phyloP scores from a whole-genome alignment of 1,140 invertebrate genomes.

The Psix sp. region DNA sequence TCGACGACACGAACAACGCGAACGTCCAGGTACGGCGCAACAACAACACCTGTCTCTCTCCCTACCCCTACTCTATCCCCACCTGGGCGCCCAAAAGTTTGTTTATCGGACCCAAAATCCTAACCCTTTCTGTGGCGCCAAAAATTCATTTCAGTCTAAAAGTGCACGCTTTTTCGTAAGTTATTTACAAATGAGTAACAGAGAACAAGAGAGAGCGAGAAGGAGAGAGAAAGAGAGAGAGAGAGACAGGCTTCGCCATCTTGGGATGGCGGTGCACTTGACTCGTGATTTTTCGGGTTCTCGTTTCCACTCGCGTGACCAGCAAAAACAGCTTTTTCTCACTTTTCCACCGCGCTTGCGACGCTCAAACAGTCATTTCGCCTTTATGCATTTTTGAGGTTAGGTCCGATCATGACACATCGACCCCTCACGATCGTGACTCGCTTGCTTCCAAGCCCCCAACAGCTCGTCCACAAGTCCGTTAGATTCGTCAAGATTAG shows the following conservation, averaged over 20 bases:
- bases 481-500: constrained; percentile 2
- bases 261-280: constrained; percentile 8
- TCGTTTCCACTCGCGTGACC: background rate
- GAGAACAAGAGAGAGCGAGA: too few relatives aligned
- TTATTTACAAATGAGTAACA: too few relatives aligned
- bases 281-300: constrained; percentile 5
- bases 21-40: constrained; percentile 77
- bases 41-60: constrained; percentile 5
- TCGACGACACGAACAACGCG: constrained; percentile 79
- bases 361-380: background rate
- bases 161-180: too few relatives aligned
- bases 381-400: background rate
- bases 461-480: constrained; percentile 4
- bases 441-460: constrained; percentile 5
- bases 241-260: constrained; percentile 9
- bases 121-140: too few relatives aligned
- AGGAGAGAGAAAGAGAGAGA: too few relatives aligned
- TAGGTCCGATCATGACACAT: constrained; percentile 9
- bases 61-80: background rate
- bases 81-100: background rate
- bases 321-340: background rate
- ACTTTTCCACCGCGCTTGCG: background rate
- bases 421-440: constrained; percentile 10
- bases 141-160: too few relatives aligned
- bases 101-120: too few relatives aligned